Conservation (phyloP, 2,888 invertebrate species). For the Macrosoma leucophasiata region DNA sequence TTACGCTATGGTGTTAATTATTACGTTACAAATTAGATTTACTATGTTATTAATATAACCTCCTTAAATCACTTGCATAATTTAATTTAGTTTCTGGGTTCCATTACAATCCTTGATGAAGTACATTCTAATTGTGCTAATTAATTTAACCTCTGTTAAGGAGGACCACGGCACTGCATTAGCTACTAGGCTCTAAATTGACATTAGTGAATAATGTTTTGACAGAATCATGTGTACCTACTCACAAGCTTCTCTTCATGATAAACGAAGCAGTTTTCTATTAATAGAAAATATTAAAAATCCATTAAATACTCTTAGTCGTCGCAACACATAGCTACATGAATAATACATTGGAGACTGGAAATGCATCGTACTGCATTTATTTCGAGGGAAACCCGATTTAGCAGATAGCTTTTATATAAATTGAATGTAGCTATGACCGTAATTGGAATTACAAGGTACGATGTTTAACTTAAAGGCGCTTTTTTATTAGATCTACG, state of each 20-base stretch:
- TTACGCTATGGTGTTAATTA: conserved; percentile 10
- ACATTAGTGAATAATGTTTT: too few species aligned
- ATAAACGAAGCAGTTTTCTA: too few species aligned
- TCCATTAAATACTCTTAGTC: neutral
- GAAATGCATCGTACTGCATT: conserved; percentile 33
- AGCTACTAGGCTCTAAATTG: too few species aligned
- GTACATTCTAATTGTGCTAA: conserved; percentile 57
- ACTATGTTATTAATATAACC: too few species aligned
- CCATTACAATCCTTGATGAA: too few species aligned
- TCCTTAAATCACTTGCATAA: too few species aligned
- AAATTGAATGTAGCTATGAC: conserved; percentile 8
- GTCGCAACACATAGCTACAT: conserved; percentile 19
- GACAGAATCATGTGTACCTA: too few species aligned
- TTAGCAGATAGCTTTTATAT: conserved; percentile 18
- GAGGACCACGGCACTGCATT: too few species aligned
- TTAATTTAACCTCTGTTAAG: conserved; percentile 68
- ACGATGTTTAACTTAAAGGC: neutral
- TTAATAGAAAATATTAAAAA: too few species aligned
- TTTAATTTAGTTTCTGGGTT: too few species aligned
- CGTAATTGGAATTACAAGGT: too few species aligned
- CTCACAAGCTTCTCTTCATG: too few species aligned
- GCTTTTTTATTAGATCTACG: neutral
- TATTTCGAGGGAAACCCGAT: conserved; percentile 30
- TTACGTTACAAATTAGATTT: conserved; percentile 15
- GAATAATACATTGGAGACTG: conserved; percentile 32